A percentile compares a stretch with the other conserved stretches of the same genome.
Conservation (phyloP, 2,113 vertebrate genomes). For the Emydocephalus ijimae region DNA sequence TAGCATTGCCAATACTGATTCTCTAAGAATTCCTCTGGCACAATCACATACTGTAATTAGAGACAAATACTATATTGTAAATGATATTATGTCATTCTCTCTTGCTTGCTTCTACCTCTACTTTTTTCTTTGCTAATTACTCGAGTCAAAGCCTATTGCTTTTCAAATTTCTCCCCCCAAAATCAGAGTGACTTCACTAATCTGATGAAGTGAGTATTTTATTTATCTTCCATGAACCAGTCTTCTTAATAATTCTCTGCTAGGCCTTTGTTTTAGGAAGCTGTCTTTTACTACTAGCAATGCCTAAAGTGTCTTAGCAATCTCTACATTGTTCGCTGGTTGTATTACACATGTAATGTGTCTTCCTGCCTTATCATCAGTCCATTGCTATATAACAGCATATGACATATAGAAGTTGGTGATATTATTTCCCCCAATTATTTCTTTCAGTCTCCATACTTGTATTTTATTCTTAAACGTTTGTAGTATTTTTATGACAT, state of each 20-base stretch:
- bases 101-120: neutral
- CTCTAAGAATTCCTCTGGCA: neutral
- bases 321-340: neutral
- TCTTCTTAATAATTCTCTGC: neutral
- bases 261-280: neutral
- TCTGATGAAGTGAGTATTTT: neutral
- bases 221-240: neutral
- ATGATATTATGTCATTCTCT: neutral
- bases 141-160: neutral
- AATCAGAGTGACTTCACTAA: neutral
- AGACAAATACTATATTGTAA: neutral
- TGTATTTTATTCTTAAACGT: neutral
- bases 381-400: neutral
- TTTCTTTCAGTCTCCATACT: neutral
- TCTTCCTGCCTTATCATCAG: neutral
- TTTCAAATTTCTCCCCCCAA: neutral
- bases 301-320: neutral
- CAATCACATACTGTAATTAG: neutral
- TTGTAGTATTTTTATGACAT: neutral
- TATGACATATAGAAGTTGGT: neutral
- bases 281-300: neutral
- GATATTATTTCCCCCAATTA: neutral
- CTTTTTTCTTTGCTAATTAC: neutral
- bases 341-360: neutral
- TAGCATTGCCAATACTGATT: neutral